Conservation (phyloP, 2,888 invertebrate genomes). For the Ophioninae sp. region DNA sequence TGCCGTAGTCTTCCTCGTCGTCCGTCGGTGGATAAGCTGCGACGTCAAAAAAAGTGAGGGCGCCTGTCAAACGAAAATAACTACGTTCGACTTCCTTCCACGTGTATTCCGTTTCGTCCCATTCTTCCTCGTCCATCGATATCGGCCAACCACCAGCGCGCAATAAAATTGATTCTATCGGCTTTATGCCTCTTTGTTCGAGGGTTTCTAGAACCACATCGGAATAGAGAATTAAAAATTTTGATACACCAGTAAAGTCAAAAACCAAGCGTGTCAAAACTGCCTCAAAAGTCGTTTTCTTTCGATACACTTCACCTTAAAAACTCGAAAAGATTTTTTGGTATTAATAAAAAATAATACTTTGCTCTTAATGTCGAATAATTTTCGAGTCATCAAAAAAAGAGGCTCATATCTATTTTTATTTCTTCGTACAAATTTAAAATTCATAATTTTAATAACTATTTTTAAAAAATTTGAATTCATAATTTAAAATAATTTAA, state of each 20-base stretch:
- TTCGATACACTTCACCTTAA: too few relatives aligned
- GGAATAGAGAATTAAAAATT: not conserved
- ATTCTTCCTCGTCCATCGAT: conserved; percentile 69
- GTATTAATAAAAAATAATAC: too few relatives aligned
- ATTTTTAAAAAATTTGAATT: too few relatives aligned
- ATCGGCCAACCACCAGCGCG: conserved; percentile 72
- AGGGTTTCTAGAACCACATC: conserved; percentile 57
- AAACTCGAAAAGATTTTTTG: too few relatives aligned
- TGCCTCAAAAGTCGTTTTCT: too few relatives aligned
- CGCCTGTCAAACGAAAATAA: conserved; percentile 64
- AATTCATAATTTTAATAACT: too few relatives aligned
- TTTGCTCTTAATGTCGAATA: too few relatives aligned
- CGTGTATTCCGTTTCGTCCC: conserved; percentile 64
- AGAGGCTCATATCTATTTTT: too few relatives aligned
- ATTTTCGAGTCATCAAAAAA: too few relatives aligned
- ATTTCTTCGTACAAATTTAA: too few relatives aligned
- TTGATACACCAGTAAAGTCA: not conserved
- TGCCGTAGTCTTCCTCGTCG: conserved; percentile 7
- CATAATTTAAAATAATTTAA: too few relatives aligned
- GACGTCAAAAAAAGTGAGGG: conserved; percentile 48
- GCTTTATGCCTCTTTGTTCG: conserved; percentile 63
- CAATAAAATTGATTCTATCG: conserved; percentile 66
- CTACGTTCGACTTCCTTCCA: conserved; percentile 70
- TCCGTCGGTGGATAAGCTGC: not conserved
- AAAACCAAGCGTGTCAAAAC: not conserved